phyloP scores from a whole-genome alignment of 2,888 invertebrate species.

The Eristalinus sepulchralis region DNA sequence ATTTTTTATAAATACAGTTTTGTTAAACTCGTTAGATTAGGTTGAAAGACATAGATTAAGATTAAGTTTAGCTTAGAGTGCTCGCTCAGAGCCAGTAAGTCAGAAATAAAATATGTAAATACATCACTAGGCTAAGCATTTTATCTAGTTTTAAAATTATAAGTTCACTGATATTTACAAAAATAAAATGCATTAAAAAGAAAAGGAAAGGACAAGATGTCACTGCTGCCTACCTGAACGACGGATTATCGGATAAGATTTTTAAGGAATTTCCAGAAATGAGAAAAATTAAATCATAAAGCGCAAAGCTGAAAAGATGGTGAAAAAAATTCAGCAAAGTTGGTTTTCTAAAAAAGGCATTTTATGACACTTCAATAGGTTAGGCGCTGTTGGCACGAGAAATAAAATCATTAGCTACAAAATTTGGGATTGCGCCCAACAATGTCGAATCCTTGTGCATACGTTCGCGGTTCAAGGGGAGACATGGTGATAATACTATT shows the following conservation, averaged over 20 bases:
- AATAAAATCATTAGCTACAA: background rate
- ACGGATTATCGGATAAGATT: background rate
- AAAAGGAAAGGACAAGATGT: too few relatives aligned
- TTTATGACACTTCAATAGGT: slow-evolving; percentile 6
- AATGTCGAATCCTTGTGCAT: slow-evolving; percentile 4
- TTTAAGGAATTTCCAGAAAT: background rate
- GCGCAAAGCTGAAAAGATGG: background rate
- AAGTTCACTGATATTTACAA: too few relatives aligned
- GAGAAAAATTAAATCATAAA: background rate
- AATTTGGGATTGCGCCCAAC: background rate
- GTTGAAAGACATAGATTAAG: too few relatives aligned
- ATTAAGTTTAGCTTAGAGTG: too few relatives aligned
- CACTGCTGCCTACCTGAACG: slow-evolving; percentile 22
- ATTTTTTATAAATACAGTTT: too few relatives aligned
- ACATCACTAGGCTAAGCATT: too few relatives aligned
- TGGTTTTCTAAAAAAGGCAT: slow-evolving; percentile 1
- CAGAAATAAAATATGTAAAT: too few relatives aligned
- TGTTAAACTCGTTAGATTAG: too few relatives aligned
- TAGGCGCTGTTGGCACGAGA: slow-evolving; percentile 23
- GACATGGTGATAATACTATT: slow-evolving; percentile 12
- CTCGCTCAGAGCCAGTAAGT: too few relatives aligned
- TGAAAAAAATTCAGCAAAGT: background rate
- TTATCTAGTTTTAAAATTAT: too few relatives aligned
- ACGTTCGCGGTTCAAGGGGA: slow-evolving; percentile 22
- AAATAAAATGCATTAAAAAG: too few relatives aligned